Evolutionary conservation across 2,888 invertebrate genomes (phyloP).

Genomic region (Dryobota labecula): DNA sequence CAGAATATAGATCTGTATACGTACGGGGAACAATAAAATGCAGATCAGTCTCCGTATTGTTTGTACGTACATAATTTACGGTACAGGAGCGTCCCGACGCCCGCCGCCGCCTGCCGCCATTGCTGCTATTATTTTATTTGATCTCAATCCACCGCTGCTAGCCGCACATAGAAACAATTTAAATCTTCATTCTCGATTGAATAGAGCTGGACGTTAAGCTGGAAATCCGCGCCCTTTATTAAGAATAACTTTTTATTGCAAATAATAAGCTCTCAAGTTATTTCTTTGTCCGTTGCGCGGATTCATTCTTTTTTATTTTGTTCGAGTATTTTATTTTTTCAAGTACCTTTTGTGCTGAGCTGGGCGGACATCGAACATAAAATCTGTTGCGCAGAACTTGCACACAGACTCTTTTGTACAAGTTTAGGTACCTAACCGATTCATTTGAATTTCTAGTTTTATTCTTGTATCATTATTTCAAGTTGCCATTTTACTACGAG

Average conservation of each 20-base stretch:
- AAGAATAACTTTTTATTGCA: constrained; percentile 45
- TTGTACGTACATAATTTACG: constrained; percentile 61
- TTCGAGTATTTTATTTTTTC: constrained; percentile 25
- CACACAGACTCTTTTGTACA: background rate
- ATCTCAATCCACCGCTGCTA: constrained; percentile 47
- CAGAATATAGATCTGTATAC: constrained; percentile 27
- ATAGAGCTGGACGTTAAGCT: constrained; percentile 32
- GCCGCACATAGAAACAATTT: constrained; percentile 49
- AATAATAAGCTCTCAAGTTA: constrained; percentile 34
- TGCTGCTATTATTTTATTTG: constrained; percentile 58
- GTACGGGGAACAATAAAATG: constrained; percentile 57
- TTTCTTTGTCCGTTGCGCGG: constrained; percentile 30
- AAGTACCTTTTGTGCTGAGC: constrained; percentile 1
- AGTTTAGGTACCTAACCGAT: background rate
- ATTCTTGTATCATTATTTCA: constrained; percentile 1
- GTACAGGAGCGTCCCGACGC: constrained; percentile 13
- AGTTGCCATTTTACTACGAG: background rate
- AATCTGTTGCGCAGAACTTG: too few species aligned
- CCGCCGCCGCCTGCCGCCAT: constrained; percentile 4
- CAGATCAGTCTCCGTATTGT: constrained; percentile 60
- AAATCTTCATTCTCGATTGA: constrained; percentile 38
- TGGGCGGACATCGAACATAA: background rate
- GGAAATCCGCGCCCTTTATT: constrained; percentile 35
- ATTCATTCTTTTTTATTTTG: constrained; percentile 39
- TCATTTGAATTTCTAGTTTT: background rate